Conservation (phyloP, 2,888 invertebrate species). For the Lobophora halterata region DNA sequence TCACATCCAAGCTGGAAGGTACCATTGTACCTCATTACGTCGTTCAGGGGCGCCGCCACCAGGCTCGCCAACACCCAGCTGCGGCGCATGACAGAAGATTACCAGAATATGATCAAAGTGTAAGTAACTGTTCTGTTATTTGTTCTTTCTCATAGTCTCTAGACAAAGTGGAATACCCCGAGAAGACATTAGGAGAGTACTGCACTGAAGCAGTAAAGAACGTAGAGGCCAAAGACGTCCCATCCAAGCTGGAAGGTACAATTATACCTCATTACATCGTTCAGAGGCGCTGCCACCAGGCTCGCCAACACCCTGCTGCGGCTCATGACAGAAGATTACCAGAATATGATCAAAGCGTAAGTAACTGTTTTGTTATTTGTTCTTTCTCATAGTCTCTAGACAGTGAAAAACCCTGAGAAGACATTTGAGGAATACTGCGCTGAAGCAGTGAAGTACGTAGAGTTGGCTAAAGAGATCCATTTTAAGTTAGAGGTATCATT, state of each 20-base stretch:
- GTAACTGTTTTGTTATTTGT: no score
- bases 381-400: slow-evolving; percentile 78
- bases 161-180: slow-evolving; percentile 81
- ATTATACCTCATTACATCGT: slow-evolving; percentile 86
- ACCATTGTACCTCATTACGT: slow-evolving; percentile 87
- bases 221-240: slow-evolving; percentile 82
- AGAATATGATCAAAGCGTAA: slow-evolving; percentile 87
- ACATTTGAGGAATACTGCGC: slow-evolving; percentile 83
- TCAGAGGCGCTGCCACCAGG: slow-evolving; percentile 85
- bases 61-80: slow-evolving; percentile 86
- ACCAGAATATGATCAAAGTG: slow-evolving; percentile 88
- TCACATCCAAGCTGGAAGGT: slow-evolving; percentile 81
- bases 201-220: slow-evolving; percentile 82
- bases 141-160: slow-evolving; percentile 80
- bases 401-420: slow-evolving; percentile 82
- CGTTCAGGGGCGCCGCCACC: slow-evolving; percentile 85
- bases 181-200: slow-evolving; percentile 83
- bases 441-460: slow-evolving; percentile 82
- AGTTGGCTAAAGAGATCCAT: slow-evolving; percentile 82
- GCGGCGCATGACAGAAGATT: slow-evolving; percentile 88
- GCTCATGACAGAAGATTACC: slow-evolving; percentile 90
- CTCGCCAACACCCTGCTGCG: slow-evolving; percentile 86
- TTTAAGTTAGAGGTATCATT: slow-evolving; percentile 81
- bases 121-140: no score
- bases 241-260: slow-evolving; percentile 81